These are phyloP conservation scores for Synergus laeviventris DNA, from an alignment of 2,888 invertebrate genomes.

Conservation along the genomic window DNA sequence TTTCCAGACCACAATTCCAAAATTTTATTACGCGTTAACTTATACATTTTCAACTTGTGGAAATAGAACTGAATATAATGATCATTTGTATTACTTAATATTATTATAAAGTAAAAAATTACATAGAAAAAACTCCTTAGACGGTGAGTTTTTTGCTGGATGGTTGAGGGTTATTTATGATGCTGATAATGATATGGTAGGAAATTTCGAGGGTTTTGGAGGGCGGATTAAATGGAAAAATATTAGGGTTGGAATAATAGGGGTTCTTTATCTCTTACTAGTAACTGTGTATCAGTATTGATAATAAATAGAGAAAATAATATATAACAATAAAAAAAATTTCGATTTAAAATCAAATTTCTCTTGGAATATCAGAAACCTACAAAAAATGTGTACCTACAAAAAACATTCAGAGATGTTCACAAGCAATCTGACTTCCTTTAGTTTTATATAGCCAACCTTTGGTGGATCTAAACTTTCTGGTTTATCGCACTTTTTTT, in stretches of 20 bases:
- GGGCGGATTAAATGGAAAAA: background rate
- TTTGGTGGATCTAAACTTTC: constrained; percentile 14
- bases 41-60: too few species aligned
- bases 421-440: background rate
- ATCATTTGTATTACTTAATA: too few species aligned
- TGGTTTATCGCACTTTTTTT: constrained; percentile 11
- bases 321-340: background rate
- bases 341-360: background rate
- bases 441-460: background rate
- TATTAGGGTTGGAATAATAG: background rate
- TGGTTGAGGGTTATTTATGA: background rate
- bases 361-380: background rate
- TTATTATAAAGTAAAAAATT: background rate
- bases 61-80: too few species aligned
- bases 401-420: constrained; percentile 5
- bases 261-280: constrained; percentile 5
- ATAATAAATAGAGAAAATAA: background rate
- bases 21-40: background rate
- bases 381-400: too few species aligned
- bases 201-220: background rate
- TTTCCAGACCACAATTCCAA: background rate
- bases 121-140: background rate
- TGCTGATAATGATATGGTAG: constrained; percentile 27
- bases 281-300: background rate
- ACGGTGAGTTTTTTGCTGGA: background rate